Conservation (phyloP, 2,113 vertebrate genomes). For the Varanus salvator region DNA sequence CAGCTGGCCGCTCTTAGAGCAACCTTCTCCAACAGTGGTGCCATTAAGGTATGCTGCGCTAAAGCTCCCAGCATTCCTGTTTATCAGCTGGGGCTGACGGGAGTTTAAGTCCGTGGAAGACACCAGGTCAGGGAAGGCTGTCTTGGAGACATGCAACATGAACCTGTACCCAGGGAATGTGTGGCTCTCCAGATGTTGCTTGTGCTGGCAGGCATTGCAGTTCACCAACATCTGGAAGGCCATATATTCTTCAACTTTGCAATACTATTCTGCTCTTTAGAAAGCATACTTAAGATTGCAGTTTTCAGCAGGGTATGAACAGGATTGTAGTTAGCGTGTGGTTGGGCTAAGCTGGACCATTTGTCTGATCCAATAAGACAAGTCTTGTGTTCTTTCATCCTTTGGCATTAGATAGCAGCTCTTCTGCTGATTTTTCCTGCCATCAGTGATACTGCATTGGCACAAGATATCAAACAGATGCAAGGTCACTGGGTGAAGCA, state of each 20-base stretch:
- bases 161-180: neutral
- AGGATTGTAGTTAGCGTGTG: neutral
- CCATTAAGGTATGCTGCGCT: too few relatives aligned
- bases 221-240: too few relatives aligned
- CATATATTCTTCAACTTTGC: too few relatives aligned
- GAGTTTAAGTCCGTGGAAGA: too few relatives aligned
- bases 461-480: conserved; percentile 1
- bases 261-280: neutral
- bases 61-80: neutral
- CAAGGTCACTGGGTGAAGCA: neutral
- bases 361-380: neutral
- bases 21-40: too few relatives aligned
- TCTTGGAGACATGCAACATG: neutral
- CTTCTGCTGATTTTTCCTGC: neutral
- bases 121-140: too few relatives aligned
- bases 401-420: neutral
- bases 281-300: neutral
- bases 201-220: too few relatives aligned
- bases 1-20: neutral
- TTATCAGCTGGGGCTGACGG: too few relatives aligned
- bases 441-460: neutral
- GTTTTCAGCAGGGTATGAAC: neutral
- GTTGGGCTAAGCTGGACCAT: neutral
- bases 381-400: neutral
- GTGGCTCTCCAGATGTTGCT: too few relatives aligned